Percentiles rank a stretch among this genome's conserved stretches.
Conservation (phyloP, 64 coral and sea anemone species). For the Dendrophyllia cribrosa region DNA sequence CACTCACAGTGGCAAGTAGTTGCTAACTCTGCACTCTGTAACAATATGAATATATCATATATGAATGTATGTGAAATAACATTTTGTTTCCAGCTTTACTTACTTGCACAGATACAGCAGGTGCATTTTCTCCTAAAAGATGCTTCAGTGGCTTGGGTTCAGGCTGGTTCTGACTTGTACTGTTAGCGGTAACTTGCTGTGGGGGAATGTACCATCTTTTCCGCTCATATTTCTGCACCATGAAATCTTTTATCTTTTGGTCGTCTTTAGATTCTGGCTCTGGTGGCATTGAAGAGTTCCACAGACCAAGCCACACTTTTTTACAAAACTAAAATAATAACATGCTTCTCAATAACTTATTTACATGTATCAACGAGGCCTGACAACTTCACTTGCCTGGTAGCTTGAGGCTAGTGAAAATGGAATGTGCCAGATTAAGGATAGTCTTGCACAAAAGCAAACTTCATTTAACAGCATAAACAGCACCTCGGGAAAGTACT, state of each 20-base stretch:
- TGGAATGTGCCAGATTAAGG: too few relatives aligned
- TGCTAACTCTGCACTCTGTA: too few relatives aligned
- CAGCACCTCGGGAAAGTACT: too few relatives aligned
- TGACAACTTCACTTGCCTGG: too few relatives aligned
- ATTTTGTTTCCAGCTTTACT: background rate
- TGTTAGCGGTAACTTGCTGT: slow-evolving; percentile 69
- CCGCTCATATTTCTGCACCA: slow-evolving; percentile 97
- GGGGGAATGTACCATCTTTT: slow-evolving; percentile 98
- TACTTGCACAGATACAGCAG: slow-evolving; percentile 40
- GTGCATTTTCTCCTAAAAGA: slow-evolving; percentile 83
- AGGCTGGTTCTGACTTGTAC: slow-evolving; percentile 56
- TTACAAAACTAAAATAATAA: slow-evolving; percentile 77
- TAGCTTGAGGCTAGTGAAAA: too few relatives aligned
- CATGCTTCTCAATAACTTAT: background rate
- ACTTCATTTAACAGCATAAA: too few relatives aligned
- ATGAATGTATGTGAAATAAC: background rate
- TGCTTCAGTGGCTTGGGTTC: slow-evolving; percentile 98
- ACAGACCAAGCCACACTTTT: slow-evolving; percentile 96
- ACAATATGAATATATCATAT: too few relatives aligned
- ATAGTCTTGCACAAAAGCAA: too few relatives aligned
- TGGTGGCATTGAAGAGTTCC: slow-evolving; percentile 91
- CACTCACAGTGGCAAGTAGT: too few relatives aligned
- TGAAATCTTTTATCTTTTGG: slow-evolving; percentile 98
- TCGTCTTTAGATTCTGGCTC: slow-evolving; percentile 99
- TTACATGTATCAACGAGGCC: background rate